Conservation (phyloP, 2,797 vertebrate genomes). For the Chelidonichthys spinosus region DNA sequence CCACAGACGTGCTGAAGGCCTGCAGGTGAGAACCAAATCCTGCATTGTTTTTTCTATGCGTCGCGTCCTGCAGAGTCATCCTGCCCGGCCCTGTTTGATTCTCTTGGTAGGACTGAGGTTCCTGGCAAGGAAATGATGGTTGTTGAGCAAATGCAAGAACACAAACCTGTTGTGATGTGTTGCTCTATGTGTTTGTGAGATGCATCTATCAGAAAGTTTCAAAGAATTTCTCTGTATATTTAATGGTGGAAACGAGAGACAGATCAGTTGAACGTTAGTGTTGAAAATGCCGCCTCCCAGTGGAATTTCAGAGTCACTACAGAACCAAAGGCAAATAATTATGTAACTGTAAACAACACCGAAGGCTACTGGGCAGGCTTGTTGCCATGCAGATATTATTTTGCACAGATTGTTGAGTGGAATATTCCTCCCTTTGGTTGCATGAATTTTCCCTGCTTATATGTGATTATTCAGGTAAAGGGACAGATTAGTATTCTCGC, state of each 20-base stretch:
- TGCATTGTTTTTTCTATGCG: not conserved
- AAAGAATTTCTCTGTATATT: not conserved
- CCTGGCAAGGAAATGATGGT: not conserved
- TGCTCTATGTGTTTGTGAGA: too few species aligned
- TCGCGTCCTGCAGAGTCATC: not conserved
- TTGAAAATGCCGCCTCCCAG: conserved; percentile 68
- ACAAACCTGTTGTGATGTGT: too few species aligned
- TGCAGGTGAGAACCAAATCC: conserved; percentile 89
- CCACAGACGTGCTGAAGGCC: conserved; percentile 95
- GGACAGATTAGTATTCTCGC: not conserved
- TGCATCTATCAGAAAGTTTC: not conserved
- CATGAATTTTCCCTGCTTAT: not conserved
- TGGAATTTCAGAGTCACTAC: conserved; percentile 60
- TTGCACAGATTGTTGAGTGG: not conserved
- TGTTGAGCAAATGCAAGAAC: not conserved
- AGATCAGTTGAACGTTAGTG: conserved; percentile 15
- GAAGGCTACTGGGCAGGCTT: conserved; percentile 60
- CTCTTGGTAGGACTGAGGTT: not conserved
- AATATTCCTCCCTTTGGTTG: conserved; percentile 9
- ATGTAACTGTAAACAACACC: conserved; percentile 67
- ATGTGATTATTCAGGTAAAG: not conserved
- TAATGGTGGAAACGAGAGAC: not conserved
- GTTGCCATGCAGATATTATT: conserved; percentile 73
- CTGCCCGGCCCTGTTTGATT: not conserved
- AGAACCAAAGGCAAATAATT: conserved; percentile 37